Base-by-base conservation (phyloP, 2,797 vertebrate genomes). In the Scomberomorus guttatus region DNA sequence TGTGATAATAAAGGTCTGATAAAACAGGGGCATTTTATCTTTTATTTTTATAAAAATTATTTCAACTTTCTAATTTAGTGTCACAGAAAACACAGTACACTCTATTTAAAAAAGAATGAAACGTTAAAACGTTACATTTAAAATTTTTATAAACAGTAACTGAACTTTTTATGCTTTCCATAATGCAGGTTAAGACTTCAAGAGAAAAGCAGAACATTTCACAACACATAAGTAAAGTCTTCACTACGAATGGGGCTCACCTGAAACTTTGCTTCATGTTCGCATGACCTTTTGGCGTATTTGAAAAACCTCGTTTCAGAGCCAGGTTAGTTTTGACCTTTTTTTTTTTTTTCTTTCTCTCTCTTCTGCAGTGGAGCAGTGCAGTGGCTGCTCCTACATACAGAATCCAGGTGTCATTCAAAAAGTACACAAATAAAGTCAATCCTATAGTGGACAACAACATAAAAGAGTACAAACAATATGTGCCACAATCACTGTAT, bases 241-340 rank as follows among this genome's bases (percentile, higher is more conserved):
- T 34, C 10, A 59, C 24, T 37, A 12, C 11, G 15, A 79, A 17
- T 4, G 18, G 48, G 22, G 20, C 20, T 13, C 65, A 69, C 51
- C 24, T 69, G 24, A 82, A 85, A 65, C 54, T n/a, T 39, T 63
- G 39, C 54, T 66, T 69, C 60, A 17, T 29, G 25, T 66, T 56
- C 34, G 32, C 18, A 4, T 87, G 84, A 90, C 83, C 81, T 91
- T 91, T 90, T 66, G 39, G 37, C 22, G 52, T 42, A n/a, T 18
- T 9, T 67, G 44, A 62, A 37, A 84, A 34, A 70, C 54, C 13
- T 77, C 82, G 46, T 72, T 7, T 29, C n/a, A 78, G 66, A 70
- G 66, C 84, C 27, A 63, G 60, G 56, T 81, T 77, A 14, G 55
- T 59, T 70, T 67, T 29, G 5, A 29, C 27, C 27, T 29, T 80